Evolutionary conservation across 2,888 invertebrate genomes (phyloP).

Genomic region (Drosophila prostipennis): DNA sequence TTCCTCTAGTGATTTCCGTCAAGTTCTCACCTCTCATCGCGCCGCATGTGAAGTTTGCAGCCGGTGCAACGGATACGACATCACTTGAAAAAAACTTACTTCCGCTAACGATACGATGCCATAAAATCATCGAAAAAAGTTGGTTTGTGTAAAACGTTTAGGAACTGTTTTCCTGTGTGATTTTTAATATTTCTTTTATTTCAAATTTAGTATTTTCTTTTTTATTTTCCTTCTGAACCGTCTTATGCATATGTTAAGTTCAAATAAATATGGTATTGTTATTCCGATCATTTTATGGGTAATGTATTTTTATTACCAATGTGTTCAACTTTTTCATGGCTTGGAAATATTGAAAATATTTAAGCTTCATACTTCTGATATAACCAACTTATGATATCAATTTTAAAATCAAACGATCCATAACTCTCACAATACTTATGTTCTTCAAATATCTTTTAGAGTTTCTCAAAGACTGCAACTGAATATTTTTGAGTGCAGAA

Average conservation of each 20-base stretch:
- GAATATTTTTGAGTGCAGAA: slow-evolving; percentile 13
- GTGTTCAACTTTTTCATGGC: too few species aligned
- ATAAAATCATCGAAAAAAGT: not conserved
- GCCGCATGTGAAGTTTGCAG: slow-evolving; percentile 53
- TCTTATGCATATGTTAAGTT: too few species aligned
- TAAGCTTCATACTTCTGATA: not conserved
- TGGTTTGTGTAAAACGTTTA: not conserved
- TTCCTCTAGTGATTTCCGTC: slow-evolving; percentile 77
- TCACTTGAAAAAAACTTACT: slow-evolving; percentile 9
- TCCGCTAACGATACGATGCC: not conserved
- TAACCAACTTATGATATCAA: too few species aligned
- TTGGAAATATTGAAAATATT: too few species aligned
- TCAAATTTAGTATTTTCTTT: not conserved
- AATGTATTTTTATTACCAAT: too few species aligned
- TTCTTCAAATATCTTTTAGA: not conserved
- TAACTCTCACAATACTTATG: not conserved
- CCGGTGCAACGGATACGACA: slow-evolving; percentile 49
- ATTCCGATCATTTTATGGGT: not conserved
- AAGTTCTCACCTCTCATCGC: slow-evolving; percentile 25
- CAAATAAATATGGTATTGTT: too few species aligned
- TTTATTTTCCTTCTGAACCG: not conserved
- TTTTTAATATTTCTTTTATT: not conserved
- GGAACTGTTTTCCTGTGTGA: not conserved
- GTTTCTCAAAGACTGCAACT: not conserved
- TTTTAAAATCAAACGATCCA: too few species aligned